phyloP scores from a whole-genome alignment of 2,888 invertebrate species.

The Smittia sp. region DNA sequence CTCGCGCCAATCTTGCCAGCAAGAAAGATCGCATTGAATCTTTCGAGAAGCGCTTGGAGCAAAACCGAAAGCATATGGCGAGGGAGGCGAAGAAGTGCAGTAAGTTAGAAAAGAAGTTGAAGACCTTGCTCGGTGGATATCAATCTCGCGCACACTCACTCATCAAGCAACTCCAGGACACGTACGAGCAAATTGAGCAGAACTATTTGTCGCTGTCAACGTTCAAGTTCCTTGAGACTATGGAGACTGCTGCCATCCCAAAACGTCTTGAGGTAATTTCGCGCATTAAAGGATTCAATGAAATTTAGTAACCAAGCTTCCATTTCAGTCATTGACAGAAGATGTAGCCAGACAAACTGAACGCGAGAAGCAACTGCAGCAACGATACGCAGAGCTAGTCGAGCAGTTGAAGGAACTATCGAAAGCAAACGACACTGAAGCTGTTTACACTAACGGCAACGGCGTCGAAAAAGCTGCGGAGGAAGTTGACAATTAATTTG shows the following conservation, averaged over 20 bases:
- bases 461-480: not conserved
- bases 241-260: slow-evolving; percentile 87
- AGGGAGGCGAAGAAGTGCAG: slow-evolving; percentile 94
- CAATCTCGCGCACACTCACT: slow-evolving; percentile 77
- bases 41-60: slow-evolving; percentile 85
- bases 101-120: slow-evolving; percentile 95
- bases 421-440: not conserved
- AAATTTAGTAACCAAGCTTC: not conserved
- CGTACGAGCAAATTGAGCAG: slow-evolving; percentile 88
- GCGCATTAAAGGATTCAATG: not conserved
- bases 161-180: slow-evolving; percentile 81
- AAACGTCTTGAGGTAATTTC: slow-evolving; percentile 75
- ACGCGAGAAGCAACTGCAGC: slow-evolving; percentile 84
- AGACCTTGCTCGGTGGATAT: slow-evolving; percentile 92
- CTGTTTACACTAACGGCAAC: not conserved
- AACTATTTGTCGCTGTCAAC: slow-evolving; percentile 85
- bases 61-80: slow-evolving; percentile 93
- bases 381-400: slow-evolving; percentile 73
- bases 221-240: slow-evolving; percentile 83
- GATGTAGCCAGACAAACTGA: slow-evolving; percentile 91
- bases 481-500: too few species aligned
- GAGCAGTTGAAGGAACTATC: slow-evolving; percentile 57
- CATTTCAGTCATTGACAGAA: slow-evolving; percentile 72
- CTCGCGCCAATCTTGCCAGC: slow-evolving; percentile 88
- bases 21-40: slow-evolving; percentile 96